These are phyloP conservation scores for Clarias gariepinus DNA, from an alignment of 2,113 vertebrate species.

Conservation along the genomic window DNA sequence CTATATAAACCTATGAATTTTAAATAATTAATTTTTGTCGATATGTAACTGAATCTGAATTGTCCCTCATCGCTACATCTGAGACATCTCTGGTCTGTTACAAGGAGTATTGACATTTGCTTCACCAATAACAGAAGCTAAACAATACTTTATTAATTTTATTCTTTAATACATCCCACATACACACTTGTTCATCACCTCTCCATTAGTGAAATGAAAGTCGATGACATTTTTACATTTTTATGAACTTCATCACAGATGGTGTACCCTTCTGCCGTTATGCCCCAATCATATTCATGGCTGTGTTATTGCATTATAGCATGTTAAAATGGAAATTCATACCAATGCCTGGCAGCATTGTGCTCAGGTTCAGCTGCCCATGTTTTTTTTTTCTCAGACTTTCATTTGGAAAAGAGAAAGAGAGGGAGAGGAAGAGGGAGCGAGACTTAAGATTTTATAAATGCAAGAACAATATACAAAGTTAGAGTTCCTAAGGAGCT, in stretches of 20 bases:
- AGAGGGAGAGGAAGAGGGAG: background rate
- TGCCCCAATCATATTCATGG: background rate
- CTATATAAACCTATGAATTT: too few species aligned
- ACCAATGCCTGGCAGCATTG: background rate
- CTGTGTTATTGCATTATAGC: conserved; percentile 5
- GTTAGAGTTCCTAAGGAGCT: background rate
- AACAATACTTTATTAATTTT: background rate
- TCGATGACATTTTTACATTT: background rate
- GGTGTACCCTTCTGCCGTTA: background rate
- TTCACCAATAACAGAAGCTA: background rate
- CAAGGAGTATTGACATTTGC: background rate
- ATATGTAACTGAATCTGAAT: too few species aligned
- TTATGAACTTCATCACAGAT: background rate
- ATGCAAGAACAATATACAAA: background rate
- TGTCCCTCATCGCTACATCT: too few species aligned
- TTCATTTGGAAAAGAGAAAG: background rate
- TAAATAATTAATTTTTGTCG: too few species aligned
- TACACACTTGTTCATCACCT: background rate
- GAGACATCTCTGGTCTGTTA: background rate
- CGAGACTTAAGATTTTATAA: background rate
- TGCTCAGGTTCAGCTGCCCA: background rate
- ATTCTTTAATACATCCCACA: background rate
- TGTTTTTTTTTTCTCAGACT: background rate
- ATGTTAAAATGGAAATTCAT: background rate
- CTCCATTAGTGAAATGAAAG: background rate